Base-by-base conservation (phyloP, 2,888 invertebrate genomes). In the Caenorhabditis japonica region DNA sequence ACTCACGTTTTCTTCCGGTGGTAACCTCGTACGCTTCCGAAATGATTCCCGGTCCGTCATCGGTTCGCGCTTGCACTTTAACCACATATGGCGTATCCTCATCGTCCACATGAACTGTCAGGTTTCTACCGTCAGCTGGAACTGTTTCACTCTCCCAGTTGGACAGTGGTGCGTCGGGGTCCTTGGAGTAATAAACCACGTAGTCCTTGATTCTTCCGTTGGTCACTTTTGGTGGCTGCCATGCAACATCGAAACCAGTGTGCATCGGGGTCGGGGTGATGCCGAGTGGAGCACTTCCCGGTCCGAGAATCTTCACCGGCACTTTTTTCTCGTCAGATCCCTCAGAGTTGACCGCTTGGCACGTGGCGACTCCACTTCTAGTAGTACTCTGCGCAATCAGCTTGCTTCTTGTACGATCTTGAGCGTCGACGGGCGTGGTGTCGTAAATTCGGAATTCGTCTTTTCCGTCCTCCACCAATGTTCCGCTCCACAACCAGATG, bases 391-490 rank as follows among this genome's bases (percentile, higher is more conserved):
- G 81, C 10, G 84, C 82, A 33, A 83, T 80, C 46, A 86, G 59
- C 61, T 84, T 85, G 70, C 83, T 83, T 55, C 76, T 77, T 1
- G 78, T 70, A 7, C 66, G 44, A 56, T 87, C 84, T 33, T 81
- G 78, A 7, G 79, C 83, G 69, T 84, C 84, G 10, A 77, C 69
- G 5, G 83, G 80, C 13, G 83, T 83, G 19, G 76, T 74, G 59
- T 86, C 86, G 49, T 87, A 86, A 15, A 86, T 68, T 23, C 86
- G 80, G 79, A 86, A 86, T 58, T 81, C 86, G 58, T 85, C 84
- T 64, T 84, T 84, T 61, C 86, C 86, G 52, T 86, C 86, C 19
- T 85, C 85, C 10, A 86, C 81, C 13, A 83, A 66, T 13, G 75
- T 70, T 27, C 80, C 82, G 59, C 83, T 83, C 84, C 84, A 86